Conservation (phyloP, 2,888 invertebrate species). For the Hydraecia micacea region DNA sequence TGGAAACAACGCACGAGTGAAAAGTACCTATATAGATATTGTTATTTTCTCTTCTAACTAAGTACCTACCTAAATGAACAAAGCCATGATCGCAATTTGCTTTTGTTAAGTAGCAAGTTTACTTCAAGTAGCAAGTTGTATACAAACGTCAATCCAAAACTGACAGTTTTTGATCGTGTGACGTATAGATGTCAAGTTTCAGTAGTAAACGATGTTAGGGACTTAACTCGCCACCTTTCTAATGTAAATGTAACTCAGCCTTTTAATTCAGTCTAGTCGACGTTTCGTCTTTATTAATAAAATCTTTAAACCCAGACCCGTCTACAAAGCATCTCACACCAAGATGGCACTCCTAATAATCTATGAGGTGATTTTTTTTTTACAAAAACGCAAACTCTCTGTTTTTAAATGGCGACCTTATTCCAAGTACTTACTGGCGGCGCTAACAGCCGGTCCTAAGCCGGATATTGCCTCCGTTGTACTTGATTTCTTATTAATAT, state of each 20-base stretch:
- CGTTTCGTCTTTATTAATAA: background rate
- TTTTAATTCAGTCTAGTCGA: background rate
- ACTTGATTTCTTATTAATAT: slow-evolving; percentile 81
- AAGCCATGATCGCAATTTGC: background rate
- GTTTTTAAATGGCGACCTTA: slow-evolving; percentile 68
- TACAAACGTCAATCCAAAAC: background rate
- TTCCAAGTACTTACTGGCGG: slow-evolving; percentile 83
- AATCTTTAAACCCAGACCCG: background rate
- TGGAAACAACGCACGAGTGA: background rate
- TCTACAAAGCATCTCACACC: slow-evolving; percentile 48
- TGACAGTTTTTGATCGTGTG: too few relatives aligned
- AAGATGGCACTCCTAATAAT: slow-evolving; percentile 63
- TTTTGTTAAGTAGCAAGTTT: background rate
- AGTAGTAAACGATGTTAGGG: background rate
- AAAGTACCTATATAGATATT: background rate
- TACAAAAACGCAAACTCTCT: slow-evolving; percentile 61
- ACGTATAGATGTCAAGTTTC: background rate
- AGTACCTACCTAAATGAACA: background rate
- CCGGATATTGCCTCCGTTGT: slow-evolving; percentile 82
- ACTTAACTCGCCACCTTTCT: background rate
- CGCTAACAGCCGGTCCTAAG: slow-evolving; percentile 87
- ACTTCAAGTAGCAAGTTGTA: background rate
- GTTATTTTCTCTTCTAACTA: background rate
- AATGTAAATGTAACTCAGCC: background rate
- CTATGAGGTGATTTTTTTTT: slow-evolving; percentile 63